Percentiles rank a stretch among this genome's conserved stretches.
Evolutionary conservation across 2,888 invertebrate species (phyloP).

Genomic region (Epirrhoe tristata): DNA sequence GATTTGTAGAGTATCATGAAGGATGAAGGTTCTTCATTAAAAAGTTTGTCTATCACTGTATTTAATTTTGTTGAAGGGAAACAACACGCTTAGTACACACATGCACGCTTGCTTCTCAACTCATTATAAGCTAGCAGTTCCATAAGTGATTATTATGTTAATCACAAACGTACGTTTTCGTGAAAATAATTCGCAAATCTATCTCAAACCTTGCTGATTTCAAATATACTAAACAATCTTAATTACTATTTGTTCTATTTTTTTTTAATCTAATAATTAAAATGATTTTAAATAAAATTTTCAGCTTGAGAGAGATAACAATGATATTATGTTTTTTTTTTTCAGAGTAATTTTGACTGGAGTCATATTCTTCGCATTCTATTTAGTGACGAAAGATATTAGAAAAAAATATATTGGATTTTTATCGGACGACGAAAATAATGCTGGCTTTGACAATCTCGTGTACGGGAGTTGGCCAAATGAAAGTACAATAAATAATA

Average conservation of each 20-base stretch:
- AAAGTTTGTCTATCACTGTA: neutral
- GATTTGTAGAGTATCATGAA: slow-evolving; percentile 19
- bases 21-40: slow-evolving; percentile 7
- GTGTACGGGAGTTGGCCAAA: slow-evolving; percentile 24
- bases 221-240: too few relatives aligned
- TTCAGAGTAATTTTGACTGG: slow-evolving; percentile 58
- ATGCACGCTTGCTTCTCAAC: too few relatives aligned
- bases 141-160: too few relatives aligned
- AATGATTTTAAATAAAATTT: too few relatives aligned
- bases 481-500: slow-evolving; percentile 22
- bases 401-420: slow-evolving; percentile 26
- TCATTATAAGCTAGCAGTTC: too few relatives aligned
- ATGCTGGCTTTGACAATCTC: neutral
- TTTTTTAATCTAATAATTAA: too few relatives aligned
- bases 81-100: too few relatives aligned
- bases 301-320: neutral
- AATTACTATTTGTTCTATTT: too few relatives aligned
- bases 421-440: slow-evolving; percentile 18
- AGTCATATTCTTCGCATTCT: slow-evolving; percentile 51
- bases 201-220: too few relatives aligned
- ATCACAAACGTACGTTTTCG: too few relatives aligned
- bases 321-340: slow-evolving; percentile 20
- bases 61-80: too few relatives aligned
- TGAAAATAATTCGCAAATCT: too few relatives aligned
- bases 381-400: slow-evolving; percentile 46